phyloP scores from a whole-genome alignment of 2,113 vertebrate species.

The Sceloporus undulatus region DNA sequence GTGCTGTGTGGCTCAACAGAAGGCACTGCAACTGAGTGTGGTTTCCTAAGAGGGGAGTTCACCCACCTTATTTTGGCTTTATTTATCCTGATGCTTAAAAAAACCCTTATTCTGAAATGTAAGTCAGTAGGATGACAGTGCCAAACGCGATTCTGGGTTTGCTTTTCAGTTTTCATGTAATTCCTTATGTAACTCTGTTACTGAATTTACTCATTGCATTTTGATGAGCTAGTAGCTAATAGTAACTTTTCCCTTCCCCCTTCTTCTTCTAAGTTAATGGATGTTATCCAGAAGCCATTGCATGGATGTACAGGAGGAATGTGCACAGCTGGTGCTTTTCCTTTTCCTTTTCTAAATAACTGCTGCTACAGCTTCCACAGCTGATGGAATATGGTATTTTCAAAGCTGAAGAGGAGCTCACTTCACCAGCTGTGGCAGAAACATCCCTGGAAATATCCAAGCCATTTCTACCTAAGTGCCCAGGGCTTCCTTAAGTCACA shows the following conservation, averaged over 20 bases:
- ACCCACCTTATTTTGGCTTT: constrained; percentile 19
- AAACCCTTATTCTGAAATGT: neutral
- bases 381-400: neutral
- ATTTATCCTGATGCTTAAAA: constrained; percentile 22
- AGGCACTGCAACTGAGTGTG: neutral
- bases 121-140: neutral
- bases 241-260: too few species aligned
- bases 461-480: neutral
- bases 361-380: neutral
- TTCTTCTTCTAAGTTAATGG: neutral
- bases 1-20: neutral
- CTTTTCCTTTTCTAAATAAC: neutral
- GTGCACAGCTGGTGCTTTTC: neutral
- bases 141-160: neutral
- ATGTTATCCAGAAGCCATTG: neutral
- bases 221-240: neutral
- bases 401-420: neutral
- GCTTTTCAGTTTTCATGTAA: neutral
- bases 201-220: neutral
- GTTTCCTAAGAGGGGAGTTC: constrained; percentile 25
- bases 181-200: neutral
- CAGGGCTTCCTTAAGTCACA: neutral
- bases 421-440: neutral
- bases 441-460: neutral
- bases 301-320: neutral